phyloP scores from a whole-genome alignment of 2,113 vertebrate genomes.

The Tenebrosternarchus preto region DNA sequence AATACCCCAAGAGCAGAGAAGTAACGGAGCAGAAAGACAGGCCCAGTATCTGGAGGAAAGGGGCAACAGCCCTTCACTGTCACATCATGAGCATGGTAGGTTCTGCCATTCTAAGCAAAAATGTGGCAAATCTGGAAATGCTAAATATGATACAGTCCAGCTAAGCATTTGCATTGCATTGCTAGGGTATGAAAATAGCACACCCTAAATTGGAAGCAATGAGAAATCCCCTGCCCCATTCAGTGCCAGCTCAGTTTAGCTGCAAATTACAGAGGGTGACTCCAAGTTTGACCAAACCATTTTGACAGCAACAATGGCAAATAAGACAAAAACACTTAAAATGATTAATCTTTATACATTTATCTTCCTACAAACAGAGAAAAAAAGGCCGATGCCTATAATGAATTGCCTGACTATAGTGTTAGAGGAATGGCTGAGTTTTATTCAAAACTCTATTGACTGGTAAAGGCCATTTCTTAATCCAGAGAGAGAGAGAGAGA shows the following conservation, averaged over 20 bases:
- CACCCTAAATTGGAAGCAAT: neutral
- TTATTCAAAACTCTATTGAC: neutral
- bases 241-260: neutral
- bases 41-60: constrained; percentile 33
- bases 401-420: neutral
- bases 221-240: too few relatives aligned
- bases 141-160: constrained; percentile 1
- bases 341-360: too few relatives aligned
- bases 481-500: too few relatives aligned
- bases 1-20: constrained; percentile 43
- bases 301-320: constrained; percentile 1
- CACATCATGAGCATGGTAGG: neutral
- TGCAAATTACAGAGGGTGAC: neutral
- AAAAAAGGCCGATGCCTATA: neutral
- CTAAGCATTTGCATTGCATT: constrained; percentile 1
- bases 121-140: neutral
- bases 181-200: neutral
- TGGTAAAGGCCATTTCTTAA: too few relatives aligned
- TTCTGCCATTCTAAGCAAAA: neutral
- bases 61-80: neutral
- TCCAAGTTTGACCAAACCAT: too few relatives aligned
- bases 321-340: neutral
- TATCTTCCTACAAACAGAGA: neutral
- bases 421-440: neutral
- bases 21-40: constrained; percentile 64